phyloP scores from a whole-genome alignment of 1,140 invertebrate species.

The Drosophila bocki region DNA sequence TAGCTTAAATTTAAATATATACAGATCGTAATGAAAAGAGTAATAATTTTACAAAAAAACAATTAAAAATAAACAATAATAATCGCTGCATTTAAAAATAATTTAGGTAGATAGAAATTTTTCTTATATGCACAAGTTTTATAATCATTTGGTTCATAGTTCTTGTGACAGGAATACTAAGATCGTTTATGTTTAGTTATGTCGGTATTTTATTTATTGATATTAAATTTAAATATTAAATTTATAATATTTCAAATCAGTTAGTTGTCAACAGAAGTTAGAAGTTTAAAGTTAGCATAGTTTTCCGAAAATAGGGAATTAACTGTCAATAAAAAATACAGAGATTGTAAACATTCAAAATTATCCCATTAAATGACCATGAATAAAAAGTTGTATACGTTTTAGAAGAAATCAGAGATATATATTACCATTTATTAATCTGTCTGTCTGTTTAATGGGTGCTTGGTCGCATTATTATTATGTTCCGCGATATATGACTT shows the following conservation, averaged over 20 bases:
- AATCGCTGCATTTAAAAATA: background rate
- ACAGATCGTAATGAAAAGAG: too few relatives aligned
- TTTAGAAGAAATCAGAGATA: background rate
- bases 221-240: too few relatives aligned
- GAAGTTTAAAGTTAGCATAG: background rate
- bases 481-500: constrained; percentile 5
- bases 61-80: too few relatives aligned
- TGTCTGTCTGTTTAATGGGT: constrained; percentile 7
- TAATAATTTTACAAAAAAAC: too few relatives aligned
- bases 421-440: background rate
- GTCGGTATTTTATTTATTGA: too few relatives aligned
- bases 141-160: background rate
- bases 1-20: too few relatives aligned
- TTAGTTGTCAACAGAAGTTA: too few relatives aligned
- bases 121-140: too few relatives aligned
- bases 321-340: background rate
- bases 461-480: constrained; percentile 6
- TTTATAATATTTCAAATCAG: too few relatives aligned
- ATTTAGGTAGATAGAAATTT: background rate
- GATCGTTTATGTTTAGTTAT: too few relatives aligned
- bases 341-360: too few relatives aligned
- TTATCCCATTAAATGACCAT: too few relatives aligned
- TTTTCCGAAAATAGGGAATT: background rate
- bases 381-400: background rate
- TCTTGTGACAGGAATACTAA: background rate